phyloP scores from a whole-genome alignment of 2,797 vertebrate species.

The Clangula hyemalis region DNA sequence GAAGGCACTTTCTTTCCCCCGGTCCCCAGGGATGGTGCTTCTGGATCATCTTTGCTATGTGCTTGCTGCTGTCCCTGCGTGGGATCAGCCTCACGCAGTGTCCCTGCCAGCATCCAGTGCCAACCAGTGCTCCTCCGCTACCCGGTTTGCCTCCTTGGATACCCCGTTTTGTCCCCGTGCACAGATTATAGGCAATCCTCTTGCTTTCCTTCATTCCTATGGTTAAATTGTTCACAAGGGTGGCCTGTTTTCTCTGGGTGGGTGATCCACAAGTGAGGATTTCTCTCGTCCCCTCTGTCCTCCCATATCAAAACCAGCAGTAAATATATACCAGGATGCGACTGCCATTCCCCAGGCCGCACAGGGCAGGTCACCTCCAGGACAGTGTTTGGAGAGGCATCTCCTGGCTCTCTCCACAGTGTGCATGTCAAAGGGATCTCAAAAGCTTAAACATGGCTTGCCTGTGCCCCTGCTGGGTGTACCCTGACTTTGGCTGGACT shows the following conservation, averaged over 20 bases:
- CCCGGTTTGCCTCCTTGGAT: neutral
- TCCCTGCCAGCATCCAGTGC: neutral
- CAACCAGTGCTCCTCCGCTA: neutral
- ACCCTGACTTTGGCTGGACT: neutral
- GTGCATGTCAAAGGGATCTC: neutral
- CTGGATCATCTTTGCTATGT: neutral
- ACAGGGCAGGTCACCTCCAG: neutral
- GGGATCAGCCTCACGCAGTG: neutral
- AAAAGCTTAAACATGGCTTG: neutral
- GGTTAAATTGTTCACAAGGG: neutral
- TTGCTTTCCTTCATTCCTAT: neutral
- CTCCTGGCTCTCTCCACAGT: neutral
- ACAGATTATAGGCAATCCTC: neutral
- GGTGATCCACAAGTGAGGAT: neutral
- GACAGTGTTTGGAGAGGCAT: neutral
- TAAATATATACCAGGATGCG: neutral
- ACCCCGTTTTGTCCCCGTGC: neutral
- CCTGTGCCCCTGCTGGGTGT: neutral
- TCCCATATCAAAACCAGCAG: neutral
- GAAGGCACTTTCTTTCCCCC: conserved; percentile 30
- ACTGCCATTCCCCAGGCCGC: neutral
- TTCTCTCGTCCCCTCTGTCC: neutral
- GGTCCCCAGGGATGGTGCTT: neutral
- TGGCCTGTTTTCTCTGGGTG: neutral
- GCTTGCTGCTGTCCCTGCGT: neutral